These are phyloP conservation scores for Clepsis dumicolana DNA, from an alignment of 2,888 invertebrate genomes.

Conservation along the genomic window DNA sequence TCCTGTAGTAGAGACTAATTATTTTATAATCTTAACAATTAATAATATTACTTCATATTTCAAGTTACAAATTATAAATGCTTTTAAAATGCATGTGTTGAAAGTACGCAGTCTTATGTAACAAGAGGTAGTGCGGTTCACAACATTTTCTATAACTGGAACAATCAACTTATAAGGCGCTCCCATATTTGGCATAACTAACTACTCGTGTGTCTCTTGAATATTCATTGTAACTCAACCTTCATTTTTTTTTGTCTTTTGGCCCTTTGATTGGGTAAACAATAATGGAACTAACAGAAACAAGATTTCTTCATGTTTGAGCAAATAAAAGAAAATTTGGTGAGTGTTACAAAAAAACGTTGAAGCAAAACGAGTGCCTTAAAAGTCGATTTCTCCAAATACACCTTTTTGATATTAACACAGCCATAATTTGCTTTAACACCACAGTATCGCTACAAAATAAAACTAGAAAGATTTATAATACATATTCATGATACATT, in stretches of 20 bases:
- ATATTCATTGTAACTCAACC: neutral
- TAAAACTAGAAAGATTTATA: conserved; percentile 50
- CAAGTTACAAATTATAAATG: conserved; percentile 45
- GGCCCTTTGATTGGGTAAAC: neutral
- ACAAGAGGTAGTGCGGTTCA: conserved; percentile 83
- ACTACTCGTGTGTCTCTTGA: neutral
- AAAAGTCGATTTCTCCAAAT: conserved; percentile 52
- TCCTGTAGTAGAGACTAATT: conserved; percentile 5
- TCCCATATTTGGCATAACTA: neutral
- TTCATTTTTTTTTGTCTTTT: neutral
- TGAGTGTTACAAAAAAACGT: neutral
- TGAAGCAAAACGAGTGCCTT: neutral
- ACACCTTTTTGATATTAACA: conserved; percentile 83
- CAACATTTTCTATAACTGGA: conserved; percentile 55
- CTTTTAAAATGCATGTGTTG: conserved; percentile 63
- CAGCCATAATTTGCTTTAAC: conserved; percentile 76
- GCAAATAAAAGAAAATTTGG: neutral
- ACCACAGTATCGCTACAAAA: conserved; percentile 53
- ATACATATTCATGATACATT: conserved; percentile 33
- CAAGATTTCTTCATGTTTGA: neutral
- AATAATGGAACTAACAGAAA: neutral
- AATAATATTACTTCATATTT: conserved; percentile 23
- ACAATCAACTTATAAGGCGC: neutral
- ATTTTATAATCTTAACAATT: conserved; percentile 5
- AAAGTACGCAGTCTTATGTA: conserved; percentile 71